Conservation (phyloP, 2,113 vertebrate species). For the Xiphophorus maculatus region DNA sequence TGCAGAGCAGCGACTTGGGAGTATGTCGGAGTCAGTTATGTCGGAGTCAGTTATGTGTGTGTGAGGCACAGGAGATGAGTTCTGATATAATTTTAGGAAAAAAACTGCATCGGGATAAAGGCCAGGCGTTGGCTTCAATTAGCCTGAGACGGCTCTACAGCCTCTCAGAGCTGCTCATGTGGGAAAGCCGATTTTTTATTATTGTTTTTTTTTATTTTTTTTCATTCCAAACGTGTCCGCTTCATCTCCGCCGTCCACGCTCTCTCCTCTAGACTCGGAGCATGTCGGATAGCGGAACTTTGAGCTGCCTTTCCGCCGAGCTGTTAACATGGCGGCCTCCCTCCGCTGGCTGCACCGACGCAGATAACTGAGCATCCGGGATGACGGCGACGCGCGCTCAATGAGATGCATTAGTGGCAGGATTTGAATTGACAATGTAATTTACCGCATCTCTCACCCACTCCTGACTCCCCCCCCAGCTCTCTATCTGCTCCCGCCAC, state of each 20-base stretch:
- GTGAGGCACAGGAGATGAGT: slow-evolving; percentile 37
- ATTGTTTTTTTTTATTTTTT: not conserved
- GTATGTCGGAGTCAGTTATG: slow-evolving; percentile 53
- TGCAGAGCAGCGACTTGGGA: slow-evolving; percentile 34
- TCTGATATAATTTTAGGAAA: slow-evolving; percentile 67
- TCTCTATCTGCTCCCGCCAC: slow-evolving; percentile 55
- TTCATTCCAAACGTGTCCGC: slow-evolving; percentile 71
- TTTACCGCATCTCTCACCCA: slow-evolving; percentile 85
- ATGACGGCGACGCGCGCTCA: slow-evolving; percentile 81
- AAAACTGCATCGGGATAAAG: slow-evolving; percentile 60
- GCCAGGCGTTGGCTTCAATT: slow-evolving; percentile 62
- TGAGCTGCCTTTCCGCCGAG: slow-evolving; percentile 76
- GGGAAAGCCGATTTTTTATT: slow-evolving; percentile 86
- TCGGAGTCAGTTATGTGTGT: slow-evolving; percentile 18
- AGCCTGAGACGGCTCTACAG: slow-evolving; percentile 72
- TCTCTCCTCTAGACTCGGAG: slow-evolving; percentile 78
- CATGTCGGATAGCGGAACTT: slow-evolving; percentile 81
- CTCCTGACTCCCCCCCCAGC: slow-evolving; percentile 35
- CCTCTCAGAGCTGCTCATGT: slow-evolving; percentile 23
- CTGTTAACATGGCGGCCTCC: slow-evolving; percentile 84
- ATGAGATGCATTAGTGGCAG: slow-evolving; percentile 93
- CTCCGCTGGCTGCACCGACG: slow-evolving; percentile 84
- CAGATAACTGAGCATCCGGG: slow-evolving; percentile 89
- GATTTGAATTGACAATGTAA: slow-evolving; percentile 90
- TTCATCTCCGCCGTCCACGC: slow-evolving; percentile 62